Evolutionary conservation across 2,797 vertebrate species (phyloP).

Genomic region (Geotrypetes seraphini): DNA sequence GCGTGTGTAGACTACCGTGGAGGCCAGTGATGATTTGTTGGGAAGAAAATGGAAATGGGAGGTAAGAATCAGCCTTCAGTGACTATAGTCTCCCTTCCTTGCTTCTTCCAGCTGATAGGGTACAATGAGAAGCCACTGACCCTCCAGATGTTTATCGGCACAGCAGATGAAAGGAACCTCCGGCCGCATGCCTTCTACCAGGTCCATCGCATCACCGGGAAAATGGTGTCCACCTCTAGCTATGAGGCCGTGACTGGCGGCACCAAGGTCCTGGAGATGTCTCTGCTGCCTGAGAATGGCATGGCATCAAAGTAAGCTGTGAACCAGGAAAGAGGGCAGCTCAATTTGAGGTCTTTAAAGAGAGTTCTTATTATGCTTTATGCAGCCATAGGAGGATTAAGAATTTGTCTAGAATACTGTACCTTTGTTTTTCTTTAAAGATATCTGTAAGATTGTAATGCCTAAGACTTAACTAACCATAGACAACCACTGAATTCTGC

Average conservation of each 20-base stretch:
- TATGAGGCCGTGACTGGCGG: slow-evolving; percentile 82
- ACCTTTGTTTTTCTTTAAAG: no score
- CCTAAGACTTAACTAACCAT: no score
- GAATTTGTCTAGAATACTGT: no score
- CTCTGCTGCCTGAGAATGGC: slow-evolving; percentile 79
- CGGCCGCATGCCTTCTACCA: slow-evolving; percentile 88
- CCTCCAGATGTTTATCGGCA: slow-evolving; percentile 86
- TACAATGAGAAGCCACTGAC: slow-evolving; percentile 82
- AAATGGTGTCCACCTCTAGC: slow-evolving; percentile 85
- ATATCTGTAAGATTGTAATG: no score
- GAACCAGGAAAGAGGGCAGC: not conserved
- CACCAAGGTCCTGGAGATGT: slow-evolving; percentile 84
- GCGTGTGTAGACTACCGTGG: no score
- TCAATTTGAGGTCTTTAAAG: not conserved
- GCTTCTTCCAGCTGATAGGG: slow-evolving; percentile 61
- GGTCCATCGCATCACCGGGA: slow-evolving; percentile 85
- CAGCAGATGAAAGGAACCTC: slow-evolving; percentile 80
- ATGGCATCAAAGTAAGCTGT: slow-evolving; percentile 82
- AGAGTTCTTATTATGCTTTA: no score
- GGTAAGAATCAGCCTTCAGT: no score
- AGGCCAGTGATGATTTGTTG: no score
- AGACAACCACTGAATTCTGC: no score
- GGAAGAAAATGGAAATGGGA: no score
- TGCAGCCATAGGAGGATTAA: no score
- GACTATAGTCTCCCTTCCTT: no score